These are phyloP conservation scores for Calephelis nemesis DNA, from an alignment of 1,140 invertebrate genomes.

Conservation along the genomic window DNA sequence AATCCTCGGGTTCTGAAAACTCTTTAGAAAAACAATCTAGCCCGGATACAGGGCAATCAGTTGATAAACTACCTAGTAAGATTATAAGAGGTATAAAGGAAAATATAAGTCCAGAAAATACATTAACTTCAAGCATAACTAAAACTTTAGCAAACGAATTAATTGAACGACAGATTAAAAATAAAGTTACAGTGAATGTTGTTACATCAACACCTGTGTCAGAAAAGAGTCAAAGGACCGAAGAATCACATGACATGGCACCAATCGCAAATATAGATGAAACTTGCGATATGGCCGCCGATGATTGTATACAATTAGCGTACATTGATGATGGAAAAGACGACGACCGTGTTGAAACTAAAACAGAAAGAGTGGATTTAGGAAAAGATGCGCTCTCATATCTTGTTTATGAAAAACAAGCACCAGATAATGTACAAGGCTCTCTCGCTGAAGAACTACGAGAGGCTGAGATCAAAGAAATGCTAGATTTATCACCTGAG, in stretches of 20 bases:
- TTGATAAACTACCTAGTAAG: conserved; percentile 72
- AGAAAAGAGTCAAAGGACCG: conserved; percentile 45
- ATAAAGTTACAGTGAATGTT: conserved; percentile 39
- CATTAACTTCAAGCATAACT: conserved; percentile 66
- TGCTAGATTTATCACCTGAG: conserved; percentile 64
- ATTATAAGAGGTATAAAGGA: conserved; percentile 74
- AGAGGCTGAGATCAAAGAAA: conserved; percentile 60
- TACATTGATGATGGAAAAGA: conserved; percentile 61
- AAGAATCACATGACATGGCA: conserved; percentile 52
- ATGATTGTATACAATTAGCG: conserved; percentile 51
- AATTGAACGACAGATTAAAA: conserved; percentile 51
- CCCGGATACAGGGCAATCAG: conserved; percentile 58
- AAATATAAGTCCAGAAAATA: conserved; percentile 76
- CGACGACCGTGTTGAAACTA: conserved; percentile 40
- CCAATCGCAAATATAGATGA: conserved; percentile 69
- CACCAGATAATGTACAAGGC: conserved; percentile 43
- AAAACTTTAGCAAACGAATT: conserved; percentile 61
- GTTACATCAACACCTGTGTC: conserved; percentile 31
- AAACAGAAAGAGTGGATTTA: conserved; percentile 48
- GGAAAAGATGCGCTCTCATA: conserved; percentile 67
- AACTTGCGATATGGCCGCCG: conserved; percentile 53
- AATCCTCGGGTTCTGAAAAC: conserved; percentile 59
- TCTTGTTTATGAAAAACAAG: conserved; percentile 54
- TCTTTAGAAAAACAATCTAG: conserved; percentile 60
- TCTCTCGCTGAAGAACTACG: conserved; percentile 60